Conservation (phyloP, 2,888 invertebrate genomes). For the Polydrusus cervinus region DNA sequence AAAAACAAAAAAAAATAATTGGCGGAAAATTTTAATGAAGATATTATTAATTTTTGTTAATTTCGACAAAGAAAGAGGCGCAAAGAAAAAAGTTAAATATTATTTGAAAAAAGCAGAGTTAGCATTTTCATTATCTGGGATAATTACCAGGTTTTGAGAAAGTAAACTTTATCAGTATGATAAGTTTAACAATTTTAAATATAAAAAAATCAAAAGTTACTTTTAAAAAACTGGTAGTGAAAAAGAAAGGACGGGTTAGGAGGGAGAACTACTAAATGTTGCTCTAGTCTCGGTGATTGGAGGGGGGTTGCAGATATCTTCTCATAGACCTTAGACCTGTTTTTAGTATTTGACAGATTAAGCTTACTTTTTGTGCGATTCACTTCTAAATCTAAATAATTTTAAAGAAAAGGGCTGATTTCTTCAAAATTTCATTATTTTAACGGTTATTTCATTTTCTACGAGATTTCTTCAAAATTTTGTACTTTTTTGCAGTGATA, state of each 20-base stretch:
- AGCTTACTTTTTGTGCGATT: too few species aligned
- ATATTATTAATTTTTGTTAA: background rate
- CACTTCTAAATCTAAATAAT: too few species aligned
- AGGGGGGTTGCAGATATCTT: slow-evolving; percentile 43
- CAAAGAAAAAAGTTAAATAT: background rate
- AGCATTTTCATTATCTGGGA: background rate
- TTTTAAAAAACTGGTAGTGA: background rate
- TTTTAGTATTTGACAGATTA: slow-evolving; percentile 35
- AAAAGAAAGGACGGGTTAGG: background rate
- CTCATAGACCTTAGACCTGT: slow-evolving; percentile 30
- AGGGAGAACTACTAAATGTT: slow-evolving; percentile 20
- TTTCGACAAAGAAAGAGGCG: background rate
- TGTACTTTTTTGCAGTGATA: too few species aligned
- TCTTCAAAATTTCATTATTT: too few species aligned
- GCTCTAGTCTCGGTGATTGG: slow-evolving; percentile 36
- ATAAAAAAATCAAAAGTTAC: background rate
- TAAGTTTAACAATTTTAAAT: background rate
- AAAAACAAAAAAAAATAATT: background rate
- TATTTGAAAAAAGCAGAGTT: slow-evolving; percentile 15
- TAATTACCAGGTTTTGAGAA: background rate
- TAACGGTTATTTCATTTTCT: too few species aligned
- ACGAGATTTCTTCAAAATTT: too few species aligned
- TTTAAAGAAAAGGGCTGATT: too few species aligned
- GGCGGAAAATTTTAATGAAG: background rate
- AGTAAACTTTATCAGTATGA: background rate